Evolutionary conservation across 2,888 invertebrate genomes (phyloP).

Genomic region (Eumacrocentrus americanus): DNA sequence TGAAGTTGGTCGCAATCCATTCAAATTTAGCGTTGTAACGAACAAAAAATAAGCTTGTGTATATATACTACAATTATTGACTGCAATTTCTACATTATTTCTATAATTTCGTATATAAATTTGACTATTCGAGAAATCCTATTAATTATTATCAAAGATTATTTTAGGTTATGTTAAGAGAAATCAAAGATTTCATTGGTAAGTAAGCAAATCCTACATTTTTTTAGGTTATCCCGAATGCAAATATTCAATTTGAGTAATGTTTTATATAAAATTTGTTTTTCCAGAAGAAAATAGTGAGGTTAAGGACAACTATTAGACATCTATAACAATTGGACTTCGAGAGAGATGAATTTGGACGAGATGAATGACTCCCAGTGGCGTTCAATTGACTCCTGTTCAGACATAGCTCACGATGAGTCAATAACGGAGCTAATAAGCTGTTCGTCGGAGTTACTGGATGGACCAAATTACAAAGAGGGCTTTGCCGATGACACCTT

Average conservation of each 20-base stretch:
- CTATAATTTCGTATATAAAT: too few relatives aligned
- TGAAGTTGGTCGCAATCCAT: not conserved
- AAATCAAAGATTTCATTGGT: not conserved
- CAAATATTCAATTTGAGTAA: slow-evolving; percentile 26
- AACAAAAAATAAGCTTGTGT: too few relatives aligned
- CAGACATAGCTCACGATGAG: not conserved
- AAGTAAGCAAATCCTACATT: not conserved
- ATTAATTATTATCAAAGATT: too few relatives aligned
- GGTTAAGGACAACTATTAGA: not conserved
- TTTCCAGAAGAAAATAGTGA: not conserved
- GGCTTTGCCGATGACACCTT: not conserved
- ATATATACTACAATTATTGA: too few relatives aligned
- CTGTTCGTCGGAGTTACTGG: not conserved
- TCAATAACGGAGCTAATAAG: not conserved
- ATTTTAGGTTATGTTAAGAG: too few relatives aligned
- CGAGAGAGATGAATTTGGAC: not conserved
- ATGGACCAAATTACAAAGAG: not conserved
- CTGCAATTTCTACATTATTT: not conserved
- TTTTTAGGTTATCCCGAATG: not conserved
- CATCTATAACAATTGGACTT: not conserved
- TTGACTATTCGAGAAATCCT: too few relatives aligned
- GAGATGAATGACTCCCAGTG: not conserved
- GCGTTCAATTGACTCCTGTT: slow-evolving; percentile 13
- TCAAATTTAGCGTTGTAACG: not conserved
- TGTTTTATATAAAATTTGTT: slow-evolving; percentile 2